Conservation (phyloP, 2,888 invertebrate genomes). For the Campoplex capitator region DNA sequence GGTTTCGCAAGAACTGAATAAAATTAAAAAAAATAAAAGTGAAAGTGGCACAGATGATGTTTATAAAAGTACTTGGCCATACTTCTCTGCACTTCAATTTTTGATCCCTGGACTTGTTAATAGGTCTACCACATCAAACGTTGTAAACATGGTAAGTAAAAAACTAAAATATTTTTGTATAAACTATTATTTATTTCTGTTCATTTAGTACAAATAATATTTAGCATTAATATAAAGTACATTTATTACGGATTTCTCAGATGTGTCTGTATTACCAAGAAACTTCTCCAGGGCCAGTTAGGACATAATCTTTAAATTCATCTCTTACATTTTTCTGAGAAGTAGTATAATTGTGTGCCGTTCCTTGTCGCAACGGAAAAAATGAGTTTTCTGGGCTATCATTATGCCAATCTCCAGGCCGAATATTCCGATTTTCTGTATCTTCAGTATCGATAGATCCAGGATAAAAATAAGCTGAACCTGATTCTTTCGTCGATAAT, state of each 20-base stretch:
- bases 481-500: not conserved
- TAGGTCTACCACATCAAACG: conserved; percentile 7
- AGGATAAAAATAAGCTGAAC: conserved; percentile 6
- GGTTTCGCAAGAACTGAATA: conserved; percentile 8
- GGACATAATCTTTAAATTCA: not conserved
- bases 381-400: not conserved
- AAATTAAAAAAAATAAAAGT: conserved; percentile 24
- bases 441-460: conserved; percentile 13
- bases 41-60: conserved; percentile 36
- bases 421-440: not conserved
- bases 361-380: conserved; percentile 4
- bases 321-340: not conserved
- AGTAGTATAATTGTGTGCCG: not conserved
- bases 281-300: not conserved
- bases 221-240: not conserved
- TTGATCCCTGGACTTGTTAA: not conserved
- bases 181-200: conserved; percentile 6
- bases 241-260: not conserved
- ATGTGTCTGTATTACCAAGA: too few species aligned
- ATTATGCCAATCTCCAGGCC: conserved; percentile 10
- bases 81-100: conserved; percentile 24
- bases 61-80: conserved; percentile 22
- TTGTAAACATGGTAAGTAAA: not conserved
- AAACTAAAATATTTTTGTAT: conserved; percentile 9
- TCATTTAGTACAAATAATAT: not conserved